phyloP scores from a whole-genome alignment of 1,140 invertebrate species.

The Polypedilum pembai region DNA sequence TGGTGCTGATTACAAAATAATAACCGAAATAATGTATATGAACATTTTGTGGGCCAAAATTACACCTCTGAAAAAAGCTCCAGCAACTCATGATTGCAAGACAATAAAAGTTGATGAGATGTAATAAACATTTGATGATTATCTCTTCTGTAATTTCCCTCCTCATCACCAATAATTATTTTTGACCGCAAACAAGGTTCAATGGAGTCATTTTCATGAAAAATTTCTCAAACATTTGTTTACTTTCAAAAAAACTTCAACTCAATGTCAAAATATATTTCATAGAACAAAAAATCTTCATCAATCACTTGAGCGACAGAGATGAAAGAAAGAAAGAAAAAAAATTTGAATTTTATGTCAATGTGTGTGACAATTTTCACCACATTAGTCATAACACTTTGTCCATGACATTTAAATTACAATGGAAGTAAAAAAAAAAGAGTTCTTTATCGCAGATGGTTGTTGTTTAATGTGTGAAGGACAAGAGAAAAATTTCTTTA shows the following conservation, averaged over 20 bases:
- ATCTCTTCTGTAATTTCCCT: slow-evolving; percentile 11
- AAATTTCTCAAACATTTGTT: background rate
- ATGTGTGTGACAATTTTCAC: slow-evolving; percentile 17
- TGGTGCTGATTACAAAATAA: slow-evolving; percentile 12
- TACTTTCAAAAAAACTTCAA: background rate
- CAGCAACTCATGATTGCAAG: background rate
- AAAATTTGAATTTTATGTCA: background rate
- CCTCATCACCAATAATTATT: background rate
- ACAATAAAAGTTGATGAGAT: slow-evolving; percentile 7
- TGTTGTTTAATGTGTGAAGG: slow-evolving; percentile 4
- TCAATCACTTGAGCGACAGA: background rate
- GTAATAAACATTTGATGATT: slow-evolving; percentile 19
- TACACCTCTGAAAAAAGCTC: background rate
- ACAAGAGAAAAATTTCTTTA: background rate
- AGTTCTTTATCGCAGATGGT: background rate
- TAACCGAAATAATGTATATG: background rate
- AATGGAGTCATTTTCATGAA: background rate
- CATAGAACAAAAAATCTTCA: background rate
- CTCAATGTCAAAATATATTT: slow-evolving; percentile 9
- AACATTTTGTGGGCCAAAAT: background rate
- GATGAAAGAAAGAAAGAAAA: background rate
- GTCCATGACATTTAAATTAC: background rate
- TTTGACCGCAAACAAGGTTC: slow-evolving; percentile 16
- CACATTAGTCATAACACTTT: slow-evolving; percentile 17
- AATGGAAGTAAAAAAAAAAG: background rate